Evolutionary conservation across 2,888 invertebrate species (phyloP).

Genomic region (Apantesis nais): DNA sequence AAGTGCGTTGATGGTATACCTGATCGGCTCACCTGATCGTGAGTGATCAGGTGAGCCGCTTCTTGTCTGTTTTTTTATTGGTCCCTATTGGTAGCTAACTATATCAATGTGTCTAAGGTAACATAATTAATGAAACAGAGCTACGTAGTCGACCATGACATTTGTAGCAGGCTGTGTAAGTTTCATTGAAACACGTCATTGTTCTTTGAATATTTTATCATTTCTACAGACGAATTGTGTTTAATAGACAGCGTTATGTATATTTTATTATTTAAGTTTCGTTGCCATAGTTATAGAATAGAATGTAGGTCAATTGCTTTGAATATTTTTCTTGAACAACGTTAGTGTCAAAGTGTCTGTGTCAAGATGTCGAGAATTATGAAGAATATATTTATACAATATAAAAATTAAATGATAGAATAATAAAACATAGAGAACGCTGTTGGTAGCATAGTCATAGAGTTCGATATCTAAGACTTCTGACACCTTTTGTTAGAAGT

Average conservation of each 20-base stretch:
- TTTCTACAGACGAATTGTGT: conserved; percentile 9
- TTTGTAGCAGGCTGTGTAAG: conserved; percentile 24
- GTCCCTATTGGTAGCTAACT: no score
- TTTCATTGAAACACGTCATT: conserved; percentile 29
- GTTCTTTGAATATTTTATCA: conserved; percentile 34
- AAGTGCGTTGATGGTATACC: no score
- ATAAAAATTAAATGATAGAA: neutral
- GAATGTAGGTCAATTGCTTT: neutral
- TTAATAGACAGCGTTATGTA: conserved; percentile 16
- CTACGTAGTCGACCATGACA: conserved; percentile 25
- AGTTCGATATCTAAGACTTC: neutral
- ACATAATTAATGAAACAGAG: conserved; percentile 15
- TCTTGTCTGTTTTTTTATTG: no score
- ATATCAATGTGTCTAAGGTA: conserved; percentile 19
- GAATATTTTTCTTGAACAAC: conserved; percentile 17
- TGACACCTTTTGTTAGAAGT: neutral
- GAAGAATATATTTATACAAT: neutral
- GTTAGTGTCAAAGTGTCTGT: neutral
- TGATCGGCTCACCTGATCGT: no score
- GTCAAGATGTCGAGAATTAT: conserved; percentile 9
- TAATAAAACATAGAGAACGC: no score
- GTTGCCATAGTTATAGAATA: conserved; percentile 4
- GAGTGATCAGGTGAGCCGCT: no score
- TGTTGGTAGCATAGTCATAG: no score
- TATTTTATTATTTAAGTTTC: conserved; percentile 23